These are phyloP conservation scores for Galeopterus variegatus DNA, from an alignment of 2,113 vertebrate genomes.

Conservation along the genomic window DNA sequence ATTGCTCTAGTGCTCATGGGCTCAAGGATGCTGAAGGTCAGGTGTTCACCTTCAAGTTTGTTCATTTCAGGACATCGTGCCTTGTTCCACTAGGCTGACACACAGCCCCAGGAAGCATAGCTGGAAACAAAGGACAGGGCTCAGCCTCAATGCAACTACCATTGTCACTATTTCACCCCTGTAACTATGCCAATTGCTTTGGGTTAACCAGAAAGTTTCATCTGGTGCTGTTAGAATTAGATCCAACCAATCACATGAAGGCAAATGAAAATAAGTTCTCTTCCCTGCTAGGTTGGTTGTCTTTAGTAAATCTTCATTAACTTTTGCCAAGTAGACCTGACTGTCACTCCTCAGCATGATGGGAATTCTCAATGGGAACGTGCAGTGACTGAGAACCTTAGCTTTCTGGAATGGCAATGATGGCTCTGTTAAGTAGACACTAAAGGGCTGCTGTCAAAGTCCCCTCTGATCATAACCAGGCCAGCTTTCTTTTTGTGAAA, in stretches of 20 bases:
- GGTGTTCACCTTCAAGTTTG: background rate
- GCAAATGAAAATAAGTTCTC: slow-evolving; percentile 32
- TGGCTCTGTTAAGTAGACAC: background rate
- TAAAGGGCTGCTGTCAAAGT: background rate
- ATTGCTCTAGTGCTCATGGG: background rate
- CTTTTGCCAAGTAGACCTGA: background rate
- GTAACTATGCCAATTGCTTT: background rate
- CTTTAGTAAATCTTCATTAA: slow-evolving; percentile 31
- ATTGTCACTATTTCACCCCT: background rate
- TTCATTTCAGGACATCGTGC: background rate
- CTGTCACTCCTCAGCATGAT: background rate
- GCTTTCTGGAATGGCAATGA: background rate
- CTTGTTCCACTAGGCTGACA: background rate
- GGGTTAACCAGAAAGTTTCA: slow-evolving; percentile 37
- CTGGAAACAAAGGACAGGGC: background rate
- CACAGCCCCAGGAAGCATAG: background rate
- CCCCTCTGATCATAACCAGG: background rate
- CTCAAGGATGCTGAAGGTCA: background rate
- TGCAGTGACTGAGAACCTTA: background rate
- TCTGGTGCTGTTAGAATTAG: slow-evolving; percentile 46
- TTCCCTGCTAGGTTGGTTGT: background rate
- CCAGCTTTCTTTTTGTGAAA: background rate
- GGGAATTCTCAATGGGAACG: slow-evolving; percentile 6
- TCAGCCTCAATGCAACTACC: background rate
- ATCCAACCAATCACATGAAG: background rate